These are phyloP conservation scores for Agonopterix heracliana DNA, from an alignment of 2,888 invertebrate genomes.

Conservation along the genomic window DNA sequence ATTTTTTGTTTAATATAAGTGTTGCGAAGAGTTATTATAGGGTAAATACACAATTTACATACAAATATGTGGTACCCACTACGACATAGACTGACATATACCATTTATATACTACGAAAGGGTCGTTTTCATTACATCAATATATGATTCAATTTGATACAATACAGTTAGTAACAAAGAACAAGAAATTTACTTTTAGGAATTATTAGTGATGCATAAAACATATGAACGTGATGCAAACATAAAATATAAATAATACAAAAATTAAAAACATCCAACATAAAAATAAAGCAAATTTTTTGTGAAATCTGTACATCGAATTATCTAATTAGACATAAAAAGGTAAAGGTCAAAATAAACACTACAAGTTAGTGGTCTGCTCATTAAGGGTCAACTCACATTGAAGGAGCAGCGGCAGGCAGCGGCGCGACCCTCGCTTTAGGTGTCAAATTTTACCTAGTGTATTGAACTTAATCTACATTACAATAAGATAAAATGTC, in stretches of 20 bases:
- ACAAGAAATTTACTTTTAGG: neutral
- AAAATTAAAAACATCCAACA: neutral
- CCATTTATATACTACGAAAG: neutral
- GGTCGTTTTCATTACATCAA: too few relatives aligned
- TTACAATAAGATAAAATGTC: too few relatives aligned
- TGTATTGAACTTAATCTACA: too few relatives aligned
- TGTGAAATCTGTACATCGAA: neutral
- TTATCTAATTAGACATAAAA: too few relatives aligned
- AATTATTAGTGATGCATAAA: neutral
- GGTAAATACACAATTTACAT: neutral
- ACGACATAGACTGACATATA: neutral
- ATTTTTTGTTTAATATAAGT: constrained; percentile 60
- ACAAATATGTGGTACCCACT: neutral
- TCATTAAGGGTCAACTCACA: too few relatives aligned
- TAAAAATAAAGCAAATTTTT: constrained; percentile 5
- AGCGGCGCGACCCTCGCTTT: too few relatives aligned
- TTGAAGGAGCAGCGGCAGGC: too few relatives aligned
- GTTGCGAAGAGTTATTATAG: constrained; percentile 29
- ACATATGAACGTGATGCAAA: constrained; percentile 15
- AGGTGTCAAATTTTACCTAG: too few relatives aligned
- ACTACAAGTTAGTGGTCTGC: too few relatives aligned
- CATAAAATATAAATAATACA: constrained; percentile 10
- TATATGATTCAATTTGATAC: too few relatives aligned
- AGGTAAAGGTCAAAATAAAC: too few relatives aligned
- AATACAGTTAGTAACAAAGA: neutral